A percentile compares a stretch with the other conserved stretches of the same genome.
These are phyloP conservation scores for Metallyticus violacea DNA, from an alignment of 2,888 invertebrate genomes.

Conservation along the genomic window DNA sequence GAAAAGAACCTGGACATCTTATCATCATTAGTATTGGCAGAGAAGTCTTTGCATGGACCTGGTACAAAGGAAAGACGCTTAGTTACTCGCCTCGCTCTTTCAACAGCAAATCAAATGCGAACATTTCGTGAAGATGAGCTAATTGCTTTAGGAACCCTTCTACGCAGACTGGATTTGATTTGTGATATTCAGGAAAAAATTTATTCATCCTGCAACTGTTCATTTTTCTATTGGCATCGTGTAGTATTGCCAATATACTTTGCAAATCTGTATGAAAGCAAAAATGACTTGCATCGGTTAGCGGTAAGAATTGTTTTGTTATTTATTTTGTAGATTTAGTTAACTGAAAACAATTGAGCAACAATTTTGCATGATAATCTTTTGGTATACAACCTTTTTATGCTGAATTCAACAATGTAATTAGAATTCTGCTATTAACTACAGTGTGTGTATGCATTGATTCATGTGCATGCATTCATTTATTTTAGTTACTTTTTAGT, in stretches of 20 bases:
- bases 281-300: conserved; percentile 62
- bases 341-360: neutral
- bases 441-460: no score
- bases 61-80: conserved; percentile 62
- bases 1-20: conserved; percentile 66
- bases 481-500: no score
- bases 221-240: conserved; percentile 80
- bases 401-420: no score
- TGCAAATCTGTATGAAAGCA: conserved; percentile 65
- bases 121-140: conserved; percentile 62
- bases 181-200: conserved; percentile 58
- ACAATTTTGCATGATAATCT: no score
- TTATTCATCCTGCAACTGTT: conserved; percentile 64
- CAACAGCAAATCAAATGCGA: conserved; percentile 62
- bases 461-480: no score
- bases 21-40: conserved; percentile 72
- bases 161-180: conserved; percentile 64
- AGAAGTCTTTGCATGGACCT: conserved; percentile 63
- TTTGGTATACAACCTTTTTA: no score
- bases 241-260: conserved; percentile 74
- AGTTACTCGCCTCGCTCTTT: conserved; percentile 64
- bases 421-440: no score
- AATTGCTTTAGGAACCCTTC: conserved; percentile 56
- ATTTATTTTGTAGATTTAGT: neutral
- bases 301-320: conserved; percentile 46